Evolutionary conservation across 2,113 vertebrate species (phyloP), one percentile per base, ranked within the genome.

Genomic region (Tringa solitaria): DNA sequence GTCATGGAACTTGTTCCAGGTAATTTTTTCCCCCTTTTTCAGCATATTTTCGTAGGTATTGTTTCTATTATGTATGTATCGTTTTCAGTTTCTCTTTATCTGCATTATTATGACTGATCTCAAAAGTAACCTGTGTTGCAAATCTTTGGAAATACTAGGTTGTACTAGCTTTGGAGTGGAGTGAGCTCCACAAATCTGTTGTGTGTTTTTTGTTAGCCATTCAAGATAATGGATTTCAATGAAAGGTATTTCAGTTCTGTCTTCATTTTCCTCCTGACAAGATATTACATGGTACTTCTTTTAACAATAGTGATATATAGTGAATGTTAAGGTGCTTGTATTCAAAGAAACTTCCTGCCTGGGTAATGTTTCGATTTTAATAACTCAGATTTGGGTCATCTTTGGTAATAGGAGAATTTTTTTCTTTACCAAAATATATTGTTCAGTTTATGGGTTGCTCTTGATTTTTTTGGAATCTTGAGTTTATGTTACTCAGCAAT

Each of bases 1-100:
- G 99, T 99, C 96, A 99, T 99, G 99, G 99, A 99, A 91, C 99
- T 99, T 75, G 98, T 99, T 94, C 97, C 99, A 98, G 99, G 99
- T 99, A 98, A 98, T 84, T 69, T 32, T 83, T 89, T 54, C 9
- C 5, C 1, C 11, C 21, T 35, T 59, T 90, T 67, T 39, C 56
- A 56, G 6, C 27, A 4, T 82, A 51, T 84, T 46, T 93, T 77
- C 28, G 13, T 74, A 63, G 15, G 2, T 74, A 77, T 57, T 70
- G 7, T 67, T 93, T 81, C 39, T 4, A 1, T 90, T 56, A 22
- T 56, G 10, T 46, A 24, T 57, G 2, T n/a, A 28, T 67, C 81
- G 6, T 20, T 54, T 88, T 81, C 28, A 91, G 1, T 68, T 95
- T 54, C 26, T 63, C 39, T 90, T 32, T 80, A 53, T 96, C 50